Conservation (phyloP, 2,113 vertebrate genomes). For the Ophthalmolycus amberensis region DNA sequence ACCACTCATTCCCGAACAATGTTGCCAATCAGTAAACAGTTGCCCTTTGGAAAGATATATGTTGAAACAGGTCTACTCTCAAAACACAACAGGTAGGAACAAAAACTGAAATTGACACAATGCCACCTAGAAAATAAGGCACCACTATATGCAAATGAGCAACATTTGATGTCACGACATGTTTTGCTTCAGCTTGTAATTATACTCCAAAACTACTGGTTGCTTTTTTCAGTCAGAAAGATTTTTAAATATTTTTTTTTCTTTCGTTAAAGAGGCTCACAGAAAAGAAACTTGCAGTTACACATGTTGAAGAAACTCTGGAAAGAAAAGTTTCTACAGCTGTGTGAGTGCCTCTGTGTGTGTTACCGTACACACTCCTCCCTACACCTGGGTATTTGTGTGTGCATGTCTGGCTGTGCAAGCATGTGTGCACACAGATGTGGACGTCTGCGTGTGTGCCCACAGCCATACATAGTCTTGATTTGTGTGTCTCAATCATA, state of each 20-base stretch:
- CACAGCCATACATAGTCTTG: conserved; percentile 5
- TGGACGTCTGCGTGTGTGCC: conserved; percentile 20
- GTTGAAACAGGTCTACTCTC: conserved; percentile 47
- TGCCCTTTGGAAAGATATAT: conserved; percentile 21
- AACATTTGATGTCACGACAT: background rate
- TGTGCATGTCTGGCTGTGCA: conserved; percentile 24
- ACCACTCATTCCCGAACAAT: conserved; percentile 16
- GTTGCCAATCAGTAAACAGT: conserved; percentile 32
- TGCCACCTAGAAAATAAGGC: conserved; percentile 18
- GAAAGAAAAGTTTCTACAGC: conserved; percentile 27
- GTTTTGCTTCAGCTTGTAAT: background rate
- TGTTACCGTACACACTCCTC: conserved; percentile 29
- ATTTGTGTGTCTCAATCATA: conserved; percentile 7
- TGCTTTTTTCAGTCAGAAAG: background rate
- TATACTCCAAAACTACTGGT: background rate
- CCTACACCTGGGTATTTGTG: conserved; percentile 55
- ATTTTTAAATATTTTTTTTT: background rate
- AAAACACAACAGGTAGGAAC: conserved; percentile 69
- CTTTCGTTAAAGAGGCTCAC: background rate
- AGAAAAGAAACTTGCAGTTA: conserved; percentile 4
- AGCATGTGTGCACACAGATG: conserved; percentile 29
- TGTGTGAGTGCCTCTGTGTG: conserved; percentile 14
- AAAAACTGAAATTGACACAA: conserved; percentile 47
- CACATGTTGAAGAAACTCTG: conserved; percentile 4
- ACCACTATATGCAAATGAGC: conserved; percentile 16